A percentile compares a stretch with the other conserved stretches of the same genome.
These are phyloP conservation scores for Brachionichthys hirsutus DNA, from an alignment of 2,113 vertebrate species.

Conservation along the genomic window DNA sequence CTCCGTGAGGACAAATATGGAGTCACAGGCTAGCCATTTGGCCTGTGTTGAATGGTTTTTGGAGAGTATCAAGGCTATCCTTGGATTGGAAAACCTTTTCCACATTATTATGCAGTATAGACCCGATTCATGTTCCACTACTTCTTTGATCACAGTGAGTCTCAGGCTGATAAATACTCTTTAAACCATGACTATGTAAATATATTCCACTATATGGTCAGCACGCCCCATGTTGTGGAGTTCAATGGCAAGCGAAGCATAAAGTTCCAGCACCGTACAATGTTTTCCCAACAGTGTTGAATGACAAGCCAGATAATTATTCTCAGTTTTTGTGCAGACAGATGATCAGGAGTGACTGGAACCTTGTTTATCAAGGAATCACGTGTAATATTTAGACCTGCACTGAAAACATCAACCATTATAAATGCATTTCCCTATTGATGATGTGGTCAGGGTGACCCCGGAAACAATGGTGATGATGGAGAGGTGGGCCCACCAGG, in stretches of 20 bases:
- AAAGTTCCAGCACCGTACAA: constrained; percentile 5
- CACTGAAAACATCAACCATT: constrained; percentile 24
- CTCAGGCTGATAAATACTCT: constrained; percentile 58
- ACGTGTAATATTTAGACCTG: background rate
- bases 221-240: constrained; percentile 35
- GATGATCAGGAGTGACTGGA: too few relatives aligned
- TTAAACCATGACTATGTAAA: constrained; percentile 42
- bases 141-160: constrained; percentile 49
- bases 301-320: constrained; percentile 19
- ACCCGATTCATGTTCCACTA: constrained; percentile 56
- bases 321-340: constrained; percentile 9
- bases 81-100: constrained; percentile 69
- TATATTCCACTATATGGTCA: constrained; percentile 38
- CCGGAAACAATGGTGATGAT: constrained; percentile 70
- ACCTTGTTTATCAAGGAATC: too few relatives aligned
- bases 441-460: constrained; percentile 71
- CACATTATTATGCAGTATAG: constrained; percentile 62
- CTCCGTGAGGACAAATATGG: constrained; percentile 74
- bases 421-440: constrained; percentile 45
- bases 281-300: constrained; percentile 18
- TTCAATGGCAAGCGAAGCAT: constrained; percentile 12
- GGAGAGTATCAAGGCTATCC: constrained; percentile 57
- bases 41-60: constrained; percentile 68
- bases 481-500: constrained; percentile 74
- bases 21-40: constrained; percentile 70